Evolutionary conservation across 2,113 vertebrate species (phyloP).

Genomic region (Pelvicachromis taeniatus): DNA sequence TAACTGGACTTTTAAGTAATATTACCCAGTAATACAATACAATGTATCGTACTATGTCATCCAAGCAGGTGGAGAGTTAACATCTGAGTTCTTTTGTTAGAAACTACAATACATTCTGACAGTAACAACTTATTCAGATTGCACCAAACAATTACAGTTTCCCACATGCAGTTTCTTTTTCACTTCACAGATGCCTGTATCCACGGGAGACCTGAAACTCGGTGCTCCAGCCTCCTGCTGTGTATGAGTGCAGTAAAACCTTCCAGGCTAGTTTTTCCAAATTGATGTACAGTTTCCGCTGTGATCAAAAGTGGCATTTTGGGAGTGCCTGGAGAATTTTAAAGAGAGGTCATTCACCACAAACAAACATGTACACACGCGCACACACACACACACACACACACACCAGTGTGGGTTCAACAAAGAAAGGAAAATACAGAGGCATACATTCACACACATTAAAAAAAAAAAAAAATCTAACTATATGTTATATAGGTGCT

Average conservation of each 20-base stretch:
- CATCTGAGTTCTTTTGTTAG: no score
- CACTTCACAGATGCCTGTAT: conserved; percentile 2
- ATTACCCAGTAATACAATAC: background rate
- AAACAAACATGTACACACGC: background rate
- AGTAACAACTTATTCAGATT: background rate
- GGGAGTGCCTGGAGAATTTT: conserved; percentile 14
- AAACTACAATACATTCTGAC: background rate
- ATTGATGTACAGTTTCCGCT: conserved; percentile 44
- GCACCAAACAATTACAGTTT: background rate
- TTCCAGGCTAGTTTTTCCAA: conserved; percentile 8
- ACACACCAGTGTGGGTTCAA: background rate
- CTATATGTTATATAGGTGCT: background rate
- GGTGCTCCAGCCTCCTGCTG: background rate
- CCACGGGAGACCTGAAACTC: background rate
- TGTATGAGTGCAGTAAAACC: conserved; percentile 15
- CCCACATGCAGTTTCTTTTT: background rate
- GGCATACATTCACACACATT: background rate
- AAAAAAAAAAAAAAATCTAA: background rate
- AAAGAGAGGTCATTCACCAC: conserved; percentile 7
- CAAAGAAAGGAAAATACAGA: background rate
- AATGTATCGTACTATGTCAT: background rate
- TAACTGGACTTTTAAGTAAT: background rate
- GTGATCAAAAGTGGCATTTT: conserved; percentile 17
- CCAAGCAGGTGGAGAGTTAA: background rate
- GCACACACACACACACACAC: background rate